These are phyloP conservation scores for Amphiprion percula DNA, from an alignment of 2,113 vertebrate genomes.

Conservation along the genomic window DNA sequence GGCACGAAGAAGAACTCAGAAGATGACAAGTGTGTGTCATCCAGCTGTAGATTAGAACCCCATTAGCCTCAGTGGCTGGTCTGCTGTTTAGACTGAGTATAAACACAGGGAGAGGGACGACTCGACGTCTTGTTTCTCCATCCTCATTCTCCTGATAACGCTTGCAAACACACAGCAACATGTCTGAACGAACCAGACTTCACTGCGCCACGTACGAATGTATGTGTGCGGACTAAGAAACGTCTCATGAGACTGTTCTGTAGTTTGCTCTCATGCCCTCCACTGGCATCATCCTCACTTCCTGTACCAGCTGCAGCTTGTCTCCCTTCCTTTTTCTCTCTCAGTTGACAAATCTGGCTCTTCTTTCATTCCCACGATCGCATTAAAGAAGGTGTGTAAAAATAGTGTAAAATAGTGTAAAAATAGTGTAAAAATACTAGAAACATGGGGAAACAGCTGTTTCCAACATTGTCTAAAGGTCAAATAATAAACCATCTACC, in stretches of 20 bases:
- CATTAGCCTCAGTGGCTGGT: constrained; percentile 83
- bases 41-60: constrained; percentile 82
- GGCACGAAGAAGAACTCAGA: constrained; percentile 53
- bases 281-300: constrained; percentile 72
- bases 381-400: constrained; percentile 33
- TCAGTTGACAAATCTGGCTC: constrained; percentile 27
- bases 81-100: constrained; percentile 82
- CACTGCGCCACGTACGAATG: constrained; percentile 32
- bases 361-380: constrained; percentile 74
- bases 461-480: background rate
- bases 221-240: constrained; percentile 40
- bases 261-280: constrained; percentile 70
- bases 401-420: background rate
- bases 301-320: constrained; percentile 80
- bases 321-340: constrained; percentile 38
- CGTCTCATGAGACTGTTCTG: constrained; percentile 59
- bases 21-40: constrained; percentile 78
- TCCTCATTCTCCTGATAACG: constrained; percentile 67
- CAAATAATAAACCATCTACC: background rate
- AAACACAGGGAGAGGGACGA: constrained; percentile 82
- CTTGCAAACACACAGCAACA: constrained; percentile 47
- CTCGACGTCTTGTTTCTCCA: constrained; percentile 69
- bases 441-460: background rate
- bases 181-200: constrained; percentile 53
- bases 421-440: background rate